Conservation (phyloP, 2,888 invertebrate genomes). For the Drosophila aldrichi region DNA sequence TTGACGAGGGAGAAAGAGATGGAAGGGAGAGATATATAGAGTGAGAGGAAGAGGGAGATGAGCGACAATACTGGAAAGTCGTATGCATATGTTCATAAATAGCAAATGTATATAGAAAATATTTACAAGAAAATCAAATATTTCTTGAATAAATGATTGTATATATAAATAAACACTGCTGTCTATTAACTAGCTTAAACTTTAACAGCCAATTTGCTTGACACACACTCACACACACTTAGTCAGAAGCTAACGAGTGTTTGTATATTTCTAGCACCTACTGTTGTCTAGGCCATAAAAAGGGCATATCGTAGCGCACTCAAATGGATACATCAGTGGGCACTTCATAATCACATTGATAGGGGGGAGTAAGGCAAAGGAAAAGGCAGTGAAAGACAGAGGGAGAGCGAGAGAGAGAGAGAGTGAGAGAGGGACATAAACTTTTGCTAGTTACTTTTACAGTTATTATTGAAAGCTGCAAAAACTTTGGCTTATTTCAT, state of each 20-base stretch:
- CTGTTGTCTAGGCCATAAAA: slow-evolving; percentile 2
- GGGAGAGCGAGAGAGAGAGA: not conserved
- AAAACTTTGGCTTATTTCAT: slow-evolving; percentile 78
- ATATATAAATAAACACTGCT: not conserved
- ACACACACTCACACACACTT: not conserved
- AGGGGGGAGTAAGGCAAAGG: not conserved
- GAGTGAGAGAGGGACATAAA: slow-evolving; percentile 31
- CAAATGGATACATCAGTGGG: slow-evolving; percentile 54
- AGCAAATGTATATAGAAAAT: not conserved
- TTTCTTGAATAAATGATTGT: not conserved
- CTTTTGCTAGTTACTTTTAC: slow-evolving; percentile 76
- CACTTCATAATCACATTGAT: slow-evolving; percentile 71
- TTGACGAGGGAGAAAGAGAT: not conserved
- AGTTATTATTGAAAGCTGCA: slow-evolving; percentile 78
- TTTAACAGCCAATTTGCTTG: slow-evolving; percentile 12
- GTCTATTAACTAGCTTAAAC: not conserved
- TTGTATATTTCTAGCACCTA: not conserved
- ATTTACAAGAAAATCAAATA: not conserved
- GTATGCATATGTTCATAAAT: not conserved
- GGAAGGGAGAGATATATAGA: not conserved
- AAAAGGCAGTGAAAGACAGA: not conserved
- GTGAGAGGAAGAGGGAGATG: too few relatives aligned
- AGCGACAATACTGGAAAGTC: too few relatives aligned
- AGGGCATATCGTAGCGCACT: slow-evolving; percentile 44
- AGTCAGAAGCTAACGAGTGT: not conserved